Conservation (phyloP, 2,797 vertebrate genomes). For the Sternarchorhynchus goeldii region DNA sequence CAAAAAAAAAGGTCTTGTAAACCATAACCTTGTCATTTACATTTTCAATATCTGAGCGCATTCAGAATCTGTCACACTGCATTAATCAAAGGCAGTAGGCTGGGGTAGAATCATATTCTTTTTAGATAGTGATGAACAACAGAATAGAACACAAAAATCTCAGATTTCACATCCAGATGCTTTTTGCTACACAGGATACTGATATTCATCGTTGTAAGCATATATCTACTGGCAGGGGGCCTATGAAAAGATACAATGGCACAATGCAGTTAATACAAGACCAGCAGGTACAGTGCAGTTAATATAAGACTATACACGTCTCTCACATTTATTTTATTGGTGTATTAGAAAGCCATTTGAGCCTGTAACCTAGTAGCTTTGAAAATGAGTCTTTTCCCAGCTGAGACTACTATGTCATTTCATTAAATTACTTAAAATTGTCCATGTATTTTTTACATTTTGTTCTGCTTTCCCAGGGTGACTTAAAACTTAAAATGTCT, state of each 20-base stretch:
- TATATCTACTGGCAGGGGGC: no score
- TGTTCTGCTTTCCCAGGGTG: not conserved
- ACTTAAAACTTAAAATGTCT: not conserved
- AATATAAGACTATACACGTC: not conserved
- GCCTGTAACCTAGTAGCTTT: not conserved
- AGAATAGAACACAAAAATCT: not conserved
- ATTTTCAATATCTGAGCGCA: not conserved
- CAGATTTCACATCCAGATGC: not conserved
- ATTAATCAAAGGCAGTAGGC: conserved; percentile 11
- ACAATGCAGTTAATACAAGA: not conserved
- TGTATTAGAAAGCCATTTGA: conserved; percentile 7
- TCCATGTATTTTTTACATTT: not conserved
- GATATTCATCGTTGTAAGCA: no score
- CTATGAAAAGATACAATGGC: not conserved
- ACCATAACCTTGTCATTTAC: not conserved
- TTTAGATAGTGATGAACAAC: not conserved
- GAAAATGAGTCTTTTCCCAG: conserved; percentile 10
- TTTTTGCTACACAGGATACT: not conserved
- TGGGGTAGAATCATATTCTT: conserved; percentile 4
- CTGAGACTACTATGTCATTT: not conserved
- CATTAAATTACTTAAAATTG: conserved; percentile 11
- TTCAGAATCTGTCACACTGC: conserved; percentile 12
- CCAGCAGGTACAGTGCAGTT: not conserved
- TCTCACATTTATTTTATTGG: not conserved
- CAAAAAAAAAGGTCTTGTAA: no score